Percentiles rank a stretch among this genome's conserved stretches.
These are phyloP conservation scores for Melanostoma mellinum DNA, from an alignment of 2,888 invertebrate genomes.

Conservation along the genomic window DNA sequence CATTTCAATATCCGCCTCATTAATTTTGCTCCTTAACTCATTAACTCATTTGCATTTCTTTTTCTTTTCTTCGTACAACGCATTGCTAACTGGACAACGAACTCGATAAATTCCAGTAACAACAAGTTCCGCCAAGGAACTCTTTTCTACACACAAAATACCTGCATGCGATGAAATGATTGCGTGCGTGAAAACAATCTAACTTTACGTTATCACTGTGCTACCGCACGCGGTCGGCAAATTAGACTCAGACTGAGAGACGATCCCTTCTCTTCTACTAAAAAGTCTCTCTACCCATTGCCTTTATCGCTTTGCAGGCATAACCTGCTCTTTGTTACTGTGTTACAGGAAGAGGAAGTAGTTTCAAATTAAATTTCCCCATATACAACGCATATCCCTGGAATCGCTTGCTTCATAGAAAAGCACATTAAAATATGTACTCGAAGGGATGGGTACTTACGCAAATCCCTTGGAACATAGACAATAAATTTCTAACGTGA, in stretches of 20 bases:
- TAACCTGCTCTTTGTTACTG: conserved; percentile 31
- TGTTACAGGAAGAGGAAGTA: conserved; percentile 58
- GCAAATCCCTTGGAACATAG: conserved; percentile 64
- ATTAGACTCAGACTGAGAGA: conserved; percentile 62
- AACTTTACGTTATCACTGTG: conserved; percentile 68
- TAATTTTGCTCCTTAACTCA: conserved; percentile 42
- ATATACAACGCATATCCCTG: neutral
- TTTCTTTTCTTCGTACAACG: neutral
- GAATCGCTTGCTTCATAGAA: conserved; percentile 34
- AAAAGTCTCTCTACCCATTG: conserved; percentile 10
- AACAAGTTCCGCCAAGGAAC: conserved; percentile 39
- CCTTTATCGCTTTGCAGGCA: conserved; percentile 13
- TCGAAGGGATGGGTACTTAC: conserved; percentile 61
- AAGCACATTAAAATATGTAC: conserved; percentile 63
- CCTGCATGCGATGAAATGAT: conserved; percentile 62
- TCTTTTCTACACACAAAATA: conserved; percentile 11
- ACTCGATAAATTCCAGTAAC: conserved; percentile 60
- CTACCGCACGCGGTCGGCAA: conserved; percentile 29
- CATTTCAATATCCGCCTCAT: conserved; percentile 62
- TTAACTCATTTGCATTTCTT: conserved; percentile 1
- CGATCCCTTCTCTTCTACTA: conserved; percentile 12
- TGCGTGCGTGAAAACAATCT: conserved; percentile 68
- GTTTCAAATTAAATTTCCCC: conserved; percentile 21
- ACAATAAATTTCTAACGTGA: conserved; percentile 70
- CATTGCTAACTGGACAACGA: conserved; percentile 70